A percentile compares a stretch with the other conserved stretches of the same genome.
These are phyloP conservation scores for Caenorhabditis sp. DNA, from an alignment of 2,888 invertebrate genomes.

Conservation along the genomic window DNA sequence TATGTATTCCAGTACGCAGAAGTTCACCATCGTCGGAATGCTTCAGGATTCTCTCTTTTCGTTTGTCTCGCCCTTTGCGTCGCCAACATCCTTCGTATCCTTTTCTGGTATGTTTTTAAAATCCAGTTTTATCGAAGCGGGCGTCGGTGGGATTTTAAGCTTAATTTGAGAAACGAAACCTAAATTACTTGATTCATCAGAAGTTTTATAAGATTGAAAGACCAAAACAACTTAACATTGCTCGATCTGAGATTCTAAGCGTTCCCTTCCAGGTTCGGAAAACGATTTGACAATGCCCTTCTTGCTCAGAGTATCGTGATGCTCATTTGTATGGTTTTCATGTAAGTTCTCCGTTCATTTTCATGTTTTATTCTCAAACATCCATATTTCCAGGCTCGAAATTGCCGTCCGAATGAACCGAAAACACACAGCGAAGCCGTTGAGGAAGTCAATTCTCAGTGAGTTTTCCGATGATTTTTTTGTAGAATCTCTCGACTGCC, in stretches of 20 bases:
- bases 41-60: slow-evolving; percentile 96
- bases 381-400: slow-evolving; percentile 69
- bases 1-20: slow-evolving; percentile 85
- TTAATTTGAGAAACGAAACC: too few relatives aligned
- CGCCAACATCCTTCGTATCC: slow-evolving; percentile 95
- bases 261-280: slow-evolving; percentile 91
- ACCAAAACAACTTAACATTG: neutral
- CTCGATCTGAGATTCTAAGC: neutral
- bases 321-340: slow-evolving; percentile 91
- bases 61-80: slow-evolving; percentile 95
- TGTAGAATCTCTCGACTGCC: slow-evolving; percentile 14
- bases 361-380: neutral
- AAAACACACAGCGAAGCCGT: slow-evolving; percentile 71
- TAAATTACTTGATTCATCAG: too few relatives aligned
- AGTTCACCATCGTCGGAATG: slow-evolving; percentile 88
- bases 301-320: slow-evolving; percentile 96
- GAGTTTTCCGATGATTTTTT: slow-evolving; percentile 61
- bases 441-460: slow-evolving; percentile 76
- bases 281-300: slow-evolving; percentile 94
- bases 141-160: too few relatives aligned
- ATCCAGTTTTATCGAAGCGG: too few relatives aligned
- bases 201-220: neutral
- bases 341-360: slow-evolving; percentile 81
- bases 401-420: slow-evolving; percentile 78
- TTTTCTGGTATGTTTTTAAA: slow-evolving; percentile 90